Conservation (phyloP, 2,888 invertebrate species). For the Cheilosia vernalis region DNA sequence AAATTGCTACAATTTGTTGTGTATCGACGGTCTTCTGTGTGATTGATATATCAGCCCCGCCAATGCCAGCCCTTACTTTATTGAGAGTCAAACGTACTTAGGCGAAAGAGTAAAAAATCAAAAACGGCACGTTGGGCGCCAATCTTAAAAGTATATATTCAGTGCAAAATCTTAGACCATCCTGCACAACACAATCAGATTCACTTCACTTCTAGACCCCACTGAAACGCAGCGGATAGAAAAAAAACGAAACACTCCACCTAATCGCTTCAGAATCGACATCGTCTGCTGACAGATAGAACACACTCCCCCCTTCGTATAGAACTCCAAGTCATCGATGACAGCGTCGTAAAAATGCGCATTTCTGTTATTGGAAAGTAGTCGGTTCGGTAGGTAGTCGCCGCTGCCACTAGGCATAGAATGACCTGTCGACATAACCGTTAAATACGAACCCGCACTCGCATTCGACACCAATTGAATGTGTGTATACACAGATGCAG, state of each 20-base stretch:
- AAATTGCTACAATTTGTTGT: too few species aligned
- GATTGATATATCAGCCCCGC: too few species aligned
- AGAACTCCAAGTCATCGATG: constrained; percentile 43
- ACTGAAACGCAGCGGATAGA: neutral
- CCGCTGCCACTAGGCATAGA: constrained; percentile 16
- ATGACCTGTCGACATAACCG: constrained; percentile 67
- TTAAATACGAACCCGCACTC: constrained; percentile 43
- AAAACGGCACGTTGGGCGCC: too few species aligned
- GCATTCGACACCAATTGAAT: constrained; percentile 39
- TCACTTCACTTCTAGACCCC: constrained; percentile 14
- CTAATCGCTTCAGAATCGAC: constrained; percentile 55
- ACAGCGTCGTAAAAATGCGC: constrained; percentile 66
- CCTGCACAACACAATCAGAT: too few species aligned
- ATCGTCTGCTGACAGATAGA: constrained; percentile 52
- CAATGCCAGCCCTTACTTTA: too few species aligned
- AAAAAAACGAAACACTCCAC: constrained; percentile 1
- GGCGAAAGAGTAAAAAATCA: too few species aligned
- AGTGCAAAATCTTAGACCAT: too few species aligned
- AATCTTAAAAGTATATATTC: too few species aligned
- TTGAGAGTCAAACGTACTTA: too few species aligned
- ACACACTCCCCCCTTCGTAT: constrained; percentile 10
- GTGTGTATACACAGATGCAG: constrained; percentile 48
- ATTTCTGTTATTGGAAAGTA: constrained; percentile 43
- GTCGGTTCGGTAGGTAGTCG: neutral
- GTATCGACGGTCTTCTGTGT: too few species aligned